Evolutionary conservation across 2,888 invertebrate genomes (phyloP).

Genomic region (Mechanitis mazaeus): DNA sequence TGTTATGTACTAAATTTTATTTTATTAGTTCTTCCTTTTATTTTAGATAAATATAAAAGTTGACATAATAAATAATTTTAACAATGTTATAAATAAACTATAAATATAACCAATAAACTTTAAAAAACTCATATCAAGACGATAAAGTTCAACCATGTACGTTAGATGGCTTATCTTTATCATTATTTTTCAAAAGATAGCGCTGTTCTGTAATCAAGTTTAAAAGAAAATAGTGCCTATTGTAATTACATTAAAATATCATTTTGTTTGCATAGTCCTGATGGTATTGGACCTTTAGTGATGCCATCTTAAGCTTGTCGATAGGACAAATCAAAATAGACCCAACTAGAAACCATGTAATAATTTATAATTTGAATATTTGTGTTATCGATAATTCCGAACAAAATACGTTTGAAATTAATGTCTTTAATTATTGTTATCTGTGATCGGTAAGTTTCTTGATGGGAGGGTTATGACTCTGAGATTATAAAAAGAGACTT

Average conservation of each 20-base stretch:
- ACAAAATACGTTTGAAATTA: conserved; percentile 39
- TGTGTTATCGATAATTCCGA: conserved; percentile 41
- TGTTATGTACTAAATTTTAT: too few relatives aligned
- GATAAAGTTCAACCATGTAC: conserved; percentile 6
- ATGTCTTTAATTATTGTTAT: conserved; percentile 42
- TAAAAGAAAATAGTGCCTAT: conserved; percentile 39
- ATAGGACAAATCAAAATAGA: conserved; percentile 65
- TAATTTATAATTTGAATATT: conserved; percentile 43
- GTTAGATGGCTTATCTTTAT: conserved; percentile 7
- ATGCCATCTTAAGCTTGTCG: conserved; percentile 47
- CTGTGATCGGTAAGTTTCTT: conserved; percentile 17
- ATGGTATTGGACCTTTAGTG: conserved; percentile 41
- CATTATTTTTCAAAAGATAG: conserved; percentile 7
- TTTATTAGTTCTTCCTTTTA: background rate
- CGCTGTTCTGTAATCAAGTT: background rate
- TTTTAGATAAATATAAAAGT: background rate
- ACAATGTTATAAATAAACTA: background rate
- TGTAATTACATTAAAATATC: conserved; percentile 35
- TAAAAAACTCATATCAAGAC: background rate
- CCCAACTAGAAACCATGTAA: conserved; percentile 34
- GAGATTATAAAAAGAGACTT: background rate
- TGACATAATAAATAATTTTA: background rate
- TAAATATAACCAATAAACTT: background rate
- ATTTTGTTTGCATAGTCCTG: conserved; percentile 34
- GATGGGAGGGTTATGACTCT: conserved; percentile 5